phyloP scores from a whole-genome alignment of 1,140 invertebrate genomes.

The Tetramorium alpestre region DNA sequence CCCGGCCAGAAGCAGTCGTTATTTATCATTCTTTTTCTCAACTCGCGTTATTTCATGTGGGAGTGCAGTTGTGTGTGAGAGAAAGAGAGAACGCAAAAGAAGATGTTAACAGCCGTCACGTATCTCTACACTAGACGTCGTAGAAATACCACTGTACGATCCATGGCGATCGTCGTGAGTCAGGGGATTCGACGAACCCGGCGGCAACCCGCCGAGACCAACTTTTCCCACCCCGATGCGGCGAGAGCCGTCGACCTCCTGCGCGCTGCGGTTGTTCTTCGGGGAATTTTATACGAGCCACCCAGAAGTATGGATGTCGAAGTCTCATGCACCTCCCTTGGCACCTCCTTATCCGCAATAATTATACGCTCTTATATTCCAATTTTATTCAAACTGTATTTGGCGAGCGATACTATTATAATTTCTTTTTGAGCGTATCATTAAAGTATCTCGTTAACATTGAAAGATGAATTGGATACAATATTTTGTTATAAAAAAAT shows the following conservation, averaged over 20 bases:
- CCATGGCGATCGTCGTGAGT: constrained; percentile 48
- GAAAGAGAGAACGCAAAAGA: constrained; percentile 34
- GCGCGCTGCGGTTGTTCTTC: constrained; percentile 8
- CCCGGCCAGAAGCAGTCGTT: constrained; percentile 53
- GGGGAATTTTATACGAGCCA: constrained; percentile 48
- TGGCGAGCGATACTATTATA: neutral
- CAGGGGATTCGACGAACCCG: constrained; percentile 7
- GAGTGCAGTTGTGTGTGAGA: constrained; percentile 17
- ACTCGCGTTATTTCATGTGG: constrained; percentile 66
- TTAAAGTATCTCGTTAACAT: constrained; percentile 1
- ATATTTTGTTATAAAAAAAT: constrained; percentile 16
- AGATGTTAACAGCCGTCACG: constrained; percentile 65
- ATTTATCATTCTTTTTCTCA: constrained; percentile 67
- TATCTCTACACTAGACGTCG: constrained; percentile 62
- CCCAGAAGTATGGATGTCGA: constrained; percentile 39
- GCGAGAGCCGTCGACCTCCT: constrained; percentile 25
- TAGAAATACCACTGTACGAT: constrained; percentile 54
- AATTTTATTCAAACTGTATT: constrained; percentile 40
- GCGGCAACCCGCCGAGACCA: constrained; percentile 24
- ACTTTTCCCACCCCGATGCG: constrained; percentile 53
- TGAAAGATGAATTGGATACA: no score
- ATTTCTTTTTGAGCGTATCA: neutral
- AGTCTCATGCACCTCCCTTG: neutral
- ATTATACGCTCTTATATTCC: constrained; percentile 31
- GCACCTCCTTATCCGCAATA: neutral